Conservation (phyloP, 1,140 invertebrate genomes). For the Brachionus koreanus region DNA sequence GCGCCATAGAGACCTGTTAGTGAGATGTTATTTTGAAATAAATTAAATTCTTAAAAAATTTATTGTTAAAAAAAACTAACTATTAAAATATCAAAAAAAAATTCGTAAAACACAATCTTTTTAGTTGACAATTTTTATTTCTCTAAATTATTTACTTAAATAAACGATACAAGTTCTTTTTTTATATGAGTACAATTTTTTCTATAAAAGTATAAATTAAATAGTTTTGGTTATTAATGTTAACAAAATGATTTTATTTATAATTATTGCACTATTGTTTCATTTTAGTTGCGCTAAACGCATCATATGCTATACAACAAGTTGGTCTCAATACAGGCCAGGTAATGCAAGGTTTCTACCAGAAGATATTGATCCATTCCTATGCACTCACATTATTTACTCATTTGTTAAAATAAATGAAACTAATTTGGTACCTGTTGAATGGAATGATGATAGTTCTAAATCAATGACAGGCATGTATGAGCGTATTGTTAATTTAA, state of each 20-base stretch:
- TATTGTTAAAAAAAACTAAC: too few relatives aligned
- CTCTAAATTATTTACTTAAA: not conserved
- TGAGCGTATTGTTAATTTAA: constrained; percentile 72
- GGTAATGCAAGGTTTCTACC: constrained; percentile 78
- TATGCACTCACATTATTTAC: constrained; percentile 90
- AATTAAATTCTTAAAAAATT: too few relatives aligned
- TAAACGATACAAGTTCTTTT: not conserved
- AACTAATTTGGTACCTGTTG: constrained; percentile 58
- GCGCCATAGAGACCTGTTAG: not conserved
- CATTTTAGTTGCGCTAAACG: not conserved
- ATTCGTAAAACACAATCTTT: too few relatives aligned
- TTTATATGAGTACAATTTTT: not conserved
- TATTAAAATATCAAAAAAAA: too few relatives aligned
- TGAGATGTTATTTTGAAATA: too few relatives aligned
- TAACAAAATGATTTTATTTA: not conserved
- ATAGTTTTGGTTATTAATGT: not conserved
- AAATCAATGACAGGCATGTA: constrained; percentile 54
- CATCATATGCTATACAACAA: constrained; percentile 80
- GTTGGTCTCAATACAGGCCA: constrained; percentile 83
- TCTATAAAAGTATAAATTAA: not conserved
- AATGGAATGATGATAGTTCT: constrained; percentile 68
- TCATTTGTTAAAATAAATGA: constrained; percentile 72
- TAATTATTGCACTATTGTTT: not conserved
- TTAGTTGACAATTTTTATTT: too few relatives aligned
- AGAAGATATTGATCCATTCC: constrained; percentile 74